A percentile compares a stretch with the other conserved stretches of the same genome.
These are phyloP conservation scores for Aplochiton taeniatus DNA, from an alignment of 2,797 vertebrate genomes.

Conservation along the genomic window DNA sequence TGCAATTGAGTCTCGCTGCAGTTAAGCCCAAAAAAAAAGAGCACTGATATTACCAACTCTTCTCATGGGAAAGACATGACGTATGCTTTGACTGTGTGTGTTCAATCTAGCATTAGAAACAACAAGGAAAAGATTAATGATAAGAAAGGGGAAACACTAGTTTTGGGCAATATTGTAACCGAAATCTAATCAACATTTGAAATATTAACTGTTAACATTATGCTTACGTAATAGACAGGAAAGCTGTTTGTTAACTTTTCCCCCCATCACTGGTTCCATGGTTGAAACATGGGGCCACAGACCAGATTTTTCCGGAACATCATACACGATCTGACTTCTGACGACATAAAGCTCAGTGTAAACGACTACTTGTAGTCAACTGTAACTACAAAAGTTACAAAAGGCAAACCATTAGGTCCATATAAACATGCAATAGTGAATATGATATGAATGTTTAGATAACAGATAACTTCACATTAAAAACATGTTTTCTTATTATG, in stretches of 20 bases:
- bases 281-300: conserved; percentile 21
- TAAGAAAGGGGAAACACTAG: neutral
- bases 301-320: conserved; percentile 50
- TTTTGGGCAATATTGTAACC: neutral
- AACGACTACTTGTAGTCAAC: conserved; percentile 21
- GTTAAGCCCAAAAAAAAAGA: conserved; percentile 10
- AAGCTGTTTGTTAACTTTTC: conserved; percentile 28
- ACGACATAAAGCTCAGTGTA: conserved; percentile 41
- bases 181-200: no score
- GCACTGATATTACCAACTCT: conserved; percentile 9
- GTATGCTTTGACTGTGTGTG: neutral
- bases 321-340: conserved; percentile 30
- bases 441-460: conserved; percentile 12
- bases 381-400: neutral
- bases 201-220: no score
- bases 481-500: conserved; percentile 19
- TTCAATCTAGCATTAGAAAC: neutral
- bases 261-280: conserved; percentile 11
- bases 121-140: neutral
- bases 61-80: neutral
- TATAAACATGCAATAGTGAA: no score
- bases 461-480: neutral
- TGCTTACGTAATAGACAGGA: neutral
- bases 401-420: no score
- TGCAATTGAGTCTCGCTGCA: neutral